These are phyloP conservation scores for Drosophila parthenogenetica DNA, from an alignment of 2,888 invertebrate genomes.

Conservation along the genomic window DNA sequence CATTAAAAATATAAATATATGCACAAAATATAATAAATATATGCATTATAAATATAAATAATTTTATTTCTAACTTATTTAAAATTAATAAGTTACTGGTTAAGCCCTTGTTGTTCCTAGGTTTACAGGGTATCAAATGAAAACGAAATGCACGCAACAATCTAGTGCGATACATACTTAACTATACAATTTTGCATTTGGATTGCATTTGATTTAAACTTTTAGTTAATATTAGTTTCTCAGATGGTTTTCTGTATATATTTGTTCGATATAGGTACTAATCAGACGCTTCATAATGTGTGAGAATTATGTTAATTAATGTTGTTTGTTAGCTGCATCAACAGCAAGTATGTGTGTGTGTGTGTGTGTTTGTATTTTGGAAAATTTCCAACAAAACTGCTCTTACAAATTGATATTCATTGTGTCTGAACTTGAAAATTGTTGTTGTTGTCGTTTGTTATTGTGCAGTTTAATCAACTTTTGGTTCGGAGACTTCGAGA, in stretches of 20 bases:
- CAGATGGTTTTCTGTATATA: slow-evolving; percentile 10
- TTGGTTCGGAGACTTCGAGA: slow-evolving; percentile 71
- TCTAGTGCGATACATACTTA: slow-evolving; percentile 12
- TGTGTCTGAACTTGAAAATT: slow-evolving; percentile 75
- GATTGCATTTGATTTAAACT: slow-evolving; percentile 52
- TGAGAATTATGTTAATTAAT: slow-evolving; percentile 68
- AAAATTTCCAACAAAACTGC: slow-evolving; percentile 72
- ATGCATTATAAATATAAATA: no score
- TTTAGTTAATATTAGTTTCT: slow-evolving; percentile 57
- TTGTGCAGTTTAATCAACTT: slow-evolving; percentile 81
- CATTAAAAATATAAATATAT: no score
- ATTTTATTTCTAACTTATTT: no score
- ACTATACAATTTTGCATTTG: slow-evolving; percentile 40
- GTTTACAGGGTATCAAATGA: slow-evolving; percentile 45
- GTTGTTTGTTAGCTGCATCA: slow-evolving; percentile 45
- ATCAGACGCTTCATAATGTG: slow-evolving; percentile 58
- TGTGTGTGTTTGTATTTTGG: slow-evolving; percentile 65
- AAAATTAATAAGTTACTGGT: no score
- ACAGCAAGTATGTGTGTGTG: slow-evolving; percentile 1
- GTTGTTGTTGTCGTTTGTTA: slow-evolving; percentile 72
- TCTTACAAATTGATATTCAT: slow-evolving; percentile 75
- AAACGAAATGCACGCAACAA: slow-evolving; percentile 39
- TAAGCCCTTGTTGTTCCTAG: no score
- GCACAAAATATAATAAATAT: no score
- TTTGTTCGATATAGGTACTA: slow-evolving; percentile 40